Base-by-base conservation (phyloP, 2,797 vertebrate species). In the Silurus lanzhouensis region DNA sequence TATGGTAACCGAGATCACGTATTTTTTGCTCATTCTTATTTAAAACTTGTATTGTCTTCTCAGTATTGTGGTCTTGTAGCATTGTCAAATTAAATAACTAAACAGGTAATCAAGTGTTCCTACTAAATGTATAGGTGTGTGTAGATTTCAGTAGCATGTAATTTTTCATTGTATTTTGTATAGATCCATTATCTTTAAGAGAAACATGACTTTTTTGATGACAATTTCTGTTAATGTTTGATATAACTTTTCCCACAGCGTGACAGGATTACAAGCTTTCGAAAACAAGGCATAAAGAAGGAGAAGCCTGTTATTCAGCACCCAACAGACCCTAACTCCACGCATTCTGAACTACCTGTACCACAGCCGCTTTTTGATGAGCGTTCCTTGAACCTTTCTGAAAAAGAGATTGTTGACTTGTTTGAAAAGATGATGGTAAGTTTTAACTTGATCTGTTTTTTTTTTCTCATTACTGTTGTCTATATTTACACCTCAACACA, bases 401-500 rank as follows among this genome's bases (percentile, higher is more conserved):
- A 99, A 91, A 99, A 99, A 90, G 98, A 99, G 96, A 98, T 99
- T 79, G 94, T 96, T 90, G 97, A 99, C 93, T 96, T 99, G 77
- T 99, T 99, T 91, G 98, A 99, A 91, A 99, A 99, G 94, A 99
- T 99, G 98, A 99, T 99, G 98, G 98, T 99, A 91, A 97, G 96
- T 83, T 79, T 88, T 78, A 13, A 60, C 5, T 74, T 46, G 0
- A 7, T 72, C 9, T 20, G 20, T 3, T 77, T 38, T 57, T 27
- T 8, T 55, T 5, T 5, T 38, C 31, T 38, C 31, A 38, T 38
- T 38, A 38, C 38, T 46, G 17, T 60, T 77, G 31, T 78, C n/a
- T 77, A 31, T 63, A 38, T 46, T 79, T 8, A n/a, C 63, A 4
- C 22, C 12, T 63, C 38, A n/a, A 4, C 12, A 17, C 15, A 55